Percentiles rank a stretch among this genome's conserved stretches.
These are phyloP conservation scores for Allygus modestus DNA, from an alignment of 2,888 invertebrate species.

Conservation along the genomic window DNA sequence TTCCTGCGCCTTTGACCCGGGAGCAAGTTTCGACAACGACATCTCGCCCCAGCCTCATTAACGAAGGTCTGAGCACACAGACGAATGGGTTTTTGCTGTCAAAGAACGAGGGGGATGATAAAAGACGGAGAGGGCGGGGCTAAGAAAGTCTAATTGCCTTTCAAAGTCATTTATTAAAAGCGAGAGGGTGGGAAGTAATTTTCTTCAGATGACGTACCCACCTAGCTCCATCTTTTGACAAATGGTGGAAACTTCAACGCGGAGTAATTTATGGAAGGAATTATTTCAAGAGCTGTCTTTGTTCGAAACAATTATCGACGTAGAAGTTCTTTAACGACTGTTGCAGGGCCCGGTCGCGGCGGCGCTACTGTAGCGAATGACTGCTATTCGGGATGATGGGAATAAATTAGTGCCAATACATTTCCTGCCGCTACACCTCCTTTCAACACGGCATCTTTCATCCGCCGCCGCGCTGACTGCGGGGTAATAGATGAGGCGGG, in stretches of 20 bases:
- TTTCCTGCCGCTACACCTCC: conserved; percentile 31
- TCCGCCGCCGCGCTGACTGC: conserved; percentile 22
- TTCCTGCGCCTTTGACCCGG: conserved; percentile 18
- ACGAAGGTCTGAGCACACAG: conserved; percentile 46
- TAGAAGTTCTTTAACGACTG: conserved; percentile 60
- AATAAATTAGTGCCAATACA: conserved; percentile 57
- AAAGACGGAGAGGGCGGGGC: conserved; percentile 63
- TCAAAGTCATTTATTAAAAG: conserved; percentile 69
- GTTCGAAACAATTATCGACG: conserved; percentile 65
- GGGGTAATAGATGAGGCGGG: background rate
- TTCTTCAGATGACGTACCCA: conserved; percentile 66
- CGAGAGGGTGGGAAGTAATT: conserved; percentile 64
- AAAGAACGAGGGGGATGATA: conserved; percentile 65
- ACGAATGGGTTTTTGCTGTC: conserved; percentile 65
- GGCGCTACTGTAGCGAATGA: conserved; percentile 46
- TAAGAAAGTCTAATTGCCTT: conserved; percentile 66
- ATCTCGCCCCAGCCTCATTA: conserved; percentile 1
- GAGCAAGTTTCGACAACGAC: conserved; percentile 31
- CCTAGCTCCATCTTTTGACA: conserved; percentile 65
- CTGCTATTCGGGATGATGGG: conserved; percentile 45
- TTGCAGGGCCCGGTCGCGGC: conserved; percentile 21
- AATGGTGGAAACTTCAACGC: conserved; percentile 66
- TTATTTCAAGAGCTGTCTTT: conserved; percentile 65
- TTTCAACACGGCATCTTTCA: conserved; percentile 47
- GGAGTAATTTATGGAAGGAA: conserved; percentile 66